Evolutionary conservation across 2,113 vertebrate genomes (phyloP), one percentile per base, ranked within the genome.

Genomic region (Brachyhypopomus gauderio): DNA sequence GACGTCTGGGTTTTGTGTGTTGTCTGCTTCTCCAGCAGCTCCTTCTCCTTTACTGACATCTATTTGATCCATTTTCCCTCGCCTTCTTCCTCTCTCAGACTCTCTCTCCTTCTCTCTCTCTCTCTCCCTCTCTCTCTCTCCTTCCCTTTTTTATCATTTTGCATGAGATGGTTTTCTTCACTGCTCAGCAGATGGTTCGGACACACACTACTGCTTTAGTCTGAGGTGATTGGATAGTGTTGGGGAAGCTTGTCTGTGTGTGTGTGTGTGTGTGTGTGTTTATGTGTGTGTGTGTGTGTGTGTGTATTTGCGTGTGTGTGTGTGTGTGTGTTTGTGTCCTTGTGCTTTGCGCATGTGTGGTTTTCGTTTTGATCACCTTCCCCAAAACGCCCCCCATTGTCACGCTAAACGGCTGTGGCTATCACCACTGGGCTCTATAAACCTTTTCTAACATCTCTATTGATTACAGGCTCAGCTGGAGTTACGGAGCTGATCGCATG

Each of bases 121-220:
- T 45, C 9, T 45, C 20, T 69, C 19, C 67, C 56, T 78, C 23
- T 74, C 58, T 63, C 27, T 62, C 48, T 38, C 71, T 34, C 23
- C 27, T 41, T 25, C 36, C n/a, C 62, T 72, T 7, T 69, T 73
- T 74, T 41, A 72, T 84, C 75, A 56, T 81, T 79, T 77, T 85
- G 72, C 81, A 84, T 83, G 52, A 70, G 83, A 80, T 83, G 87
- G 72, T 87, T 88, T 87, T 84, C 23, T 48, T 82, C 64, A 20
- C 25, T 80, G 48, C 83, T 80, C 70, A 75, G 84, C 91, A 93
- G 91, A 92, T 92, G 90, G 91, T 77, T 75, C 4, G 81, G 90
- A 90, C 89, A 92, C 92, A 92, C 89, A 77, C 83, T 89, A 83
- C 62, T 90, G 88, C 80, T 73, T 90, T 67, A 69, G 69, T 86